Base-by-base conservation (phyloP, 2,888 invertebrate species). In the Diarsia rubi region DNA sequence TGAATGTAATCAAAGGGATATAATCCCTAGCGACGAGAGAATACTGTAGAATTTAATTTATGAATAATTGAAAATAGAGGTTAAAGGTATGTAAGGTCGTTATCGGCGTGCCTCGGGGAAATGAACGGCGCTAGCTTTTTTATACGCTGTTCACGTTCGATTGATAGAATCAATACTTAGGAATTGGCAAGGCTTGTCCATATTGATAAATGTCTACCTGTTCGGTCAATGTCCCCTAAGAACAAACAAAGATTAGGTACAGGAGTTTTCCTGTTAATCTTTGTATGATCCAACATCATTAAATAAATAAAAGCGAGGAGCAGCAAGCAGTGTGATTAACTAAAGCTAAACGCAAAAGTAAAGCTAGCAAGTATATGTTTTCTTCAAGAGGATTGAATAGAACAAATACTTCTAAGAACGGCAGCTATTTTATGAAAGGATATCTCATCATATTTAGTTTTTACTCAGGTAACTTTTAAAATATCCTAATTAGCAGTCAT, bases 31-130 rank as follows among this genome's bases (percentile, higher is more conserved):
- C 87, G 87, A 88, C 83, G 86, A 87, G 89, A 89, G 88, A 88
- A 85, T 85, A 82, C 86, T 83, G 88, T 84, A 88, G 91, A 94
- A 93, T 94, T 93, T 92, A 92, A 93, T 93, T 92, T 93, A 94
- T 94, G 94, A 93, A 95, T 95, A 95, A 95, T 95, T 95, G 94
- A 94, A 94, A 93, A 94, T 93, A 93, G 91, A 93, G 93, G 93
- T 92, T 92, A 92, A 92, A 93, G 92, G 92, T 92, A 92, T 93
- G 93, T 92, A 93, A 91, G 92, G 92, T 93, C 93, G 93, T 95
- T 94, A 94, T 91, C 91, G 91, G 84, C 88, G 89, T 89, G 90
- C 94, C 93, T 91, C 81, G 85, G 95, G 95, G 95, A 94, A 94
- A 93, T 94, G 91, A 93, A 88, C 90, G 87, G 88, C 87, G 90